Percentiles rank a stretch among this genome's conserved stretches.
These are phyloP conservation scores for Cantharis rufa DNA, from an alignment of 2,888 invertebrate species.

Conservation along the genomic window DNA sequence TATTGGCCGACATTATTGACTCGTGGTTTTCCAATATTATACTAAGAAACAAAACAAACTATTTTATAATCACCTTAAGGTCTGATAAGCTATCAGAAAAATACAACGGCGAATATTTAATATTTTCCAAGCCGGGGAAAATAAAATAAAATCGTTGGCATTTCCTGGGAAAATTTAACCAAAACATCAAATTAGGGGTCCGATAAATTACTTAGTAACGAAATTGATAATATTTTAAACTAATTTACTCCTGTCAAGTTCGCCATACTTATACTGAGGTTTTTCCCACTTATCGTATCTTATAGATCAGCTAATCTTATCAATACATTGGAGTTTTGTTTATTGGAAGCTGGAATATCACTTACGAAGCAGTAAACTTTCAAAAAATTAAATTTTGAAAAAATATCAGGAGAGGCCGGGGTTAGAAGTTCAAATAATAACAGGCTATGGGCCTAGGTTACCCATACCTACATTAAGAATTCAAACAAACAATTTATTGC, in stretches of 20 bases:
- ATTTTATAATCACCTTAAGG: neutral
- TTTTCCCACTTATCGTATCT: neutral
- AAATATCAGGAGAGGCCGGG: too few species aligned
- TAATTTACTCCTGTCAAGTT: neutral
- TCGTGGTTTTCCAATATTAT: too few species aligned
- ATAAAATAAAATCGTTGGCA: neutral
- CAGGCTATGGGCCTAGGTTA: too few species aligned
- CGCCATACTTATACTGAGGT: neutral
- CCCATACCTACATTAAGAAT: too few species aligned
- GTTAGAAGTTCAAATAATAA: too few species aligned
- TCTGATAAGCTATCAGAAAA: neutral
- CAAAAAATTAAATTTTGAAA: too few species aligned
- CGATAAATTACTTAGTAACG: neutral
- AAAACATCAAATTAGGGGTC: neutral
- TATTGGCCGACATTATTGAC: neutral
- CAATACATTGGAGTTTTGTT: neutral
- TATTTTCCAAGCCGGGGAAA: neutral
- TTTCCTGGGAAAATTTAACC: neutral
- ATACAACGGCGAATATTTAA: neutral
- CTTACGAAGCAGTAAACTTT: too few species aligned
- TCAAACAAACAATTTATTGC: too few species aligned
- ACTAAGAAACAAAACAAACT: neutral
- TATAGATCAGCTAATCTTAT: neutral
- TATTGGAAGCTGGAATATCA: neutral
- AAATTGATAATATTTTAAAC: neutral